Percentiles rank a stretch among this genome's conserved stretches.
Evolutionary conservation across 2,113 vertebrate genomes (phyloP).

Genomic region (Corythoichthys haematopterus): DNA sequence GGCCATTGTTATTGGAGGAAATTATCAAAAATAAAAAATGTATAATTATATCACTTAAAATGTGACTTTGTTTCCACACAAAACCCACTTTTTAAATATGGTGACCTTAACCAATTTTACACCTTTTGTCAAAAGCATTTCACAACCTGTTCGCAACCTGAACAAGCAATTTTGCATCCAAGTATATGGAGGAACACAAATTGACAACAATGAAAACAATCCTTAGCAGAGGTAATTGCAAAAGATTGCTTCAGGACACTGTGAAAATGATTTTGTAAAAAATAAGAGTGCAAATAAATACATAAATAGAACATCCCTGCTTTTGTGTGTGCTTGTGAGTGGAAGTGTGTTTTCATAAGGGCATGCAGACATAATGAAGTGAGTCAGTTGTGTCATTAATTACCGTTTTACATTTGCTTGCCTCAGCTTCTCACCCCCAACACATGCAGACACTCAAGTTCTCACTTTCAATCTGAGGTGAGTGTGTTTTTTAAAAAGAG

Average conservation of each 20-base stretch:
- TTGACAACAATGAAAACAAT: neutral
- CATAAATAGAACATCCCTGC: neutral
- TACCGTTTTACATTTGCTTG: slow-evolving; percentile 69
- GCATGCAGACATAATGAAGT: slow-evolving; percentile 60
- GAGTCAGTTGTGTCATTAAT: slow-evolving; percentile 67
- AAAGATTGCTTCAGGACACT: neutral
- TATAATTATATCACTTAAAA: too few species aligned
- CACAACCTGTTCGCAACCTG: too few species aligned
- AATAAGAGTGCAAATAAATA: neutral
- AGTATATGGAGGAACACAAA: neutral
- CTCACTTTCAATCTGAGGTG: slow-evolving; percentile 64
- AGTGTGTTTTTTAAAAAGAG: slow-evolving; percentile 47
- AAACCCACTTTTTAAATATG: too few species aligned
- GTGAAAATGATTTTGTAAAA: neutral
- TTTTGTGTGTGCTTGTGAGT: neutral
- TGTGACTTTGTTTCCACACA: too few species aligned
- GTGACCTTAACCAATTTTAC: too few species aligned
- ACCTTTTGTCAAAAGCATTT: too few species aligned
- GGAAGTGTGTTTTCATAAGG: slow-evolving; percentile 22
- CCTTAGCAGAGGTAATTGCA: neutral
- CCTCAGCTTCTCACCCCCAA: slow-evolving; percentile 58
- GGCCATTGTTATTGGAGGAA: too few species aligned
- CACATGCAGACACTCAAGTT: slow-evolving; percentile 12
- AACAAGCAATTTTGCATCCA: neutral
- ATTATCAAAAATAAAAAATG: too few species aligned